Base-by-base conservation (phyloP, 2,113 vertebrate species). In the Sylvia atricapilla region DNA sequence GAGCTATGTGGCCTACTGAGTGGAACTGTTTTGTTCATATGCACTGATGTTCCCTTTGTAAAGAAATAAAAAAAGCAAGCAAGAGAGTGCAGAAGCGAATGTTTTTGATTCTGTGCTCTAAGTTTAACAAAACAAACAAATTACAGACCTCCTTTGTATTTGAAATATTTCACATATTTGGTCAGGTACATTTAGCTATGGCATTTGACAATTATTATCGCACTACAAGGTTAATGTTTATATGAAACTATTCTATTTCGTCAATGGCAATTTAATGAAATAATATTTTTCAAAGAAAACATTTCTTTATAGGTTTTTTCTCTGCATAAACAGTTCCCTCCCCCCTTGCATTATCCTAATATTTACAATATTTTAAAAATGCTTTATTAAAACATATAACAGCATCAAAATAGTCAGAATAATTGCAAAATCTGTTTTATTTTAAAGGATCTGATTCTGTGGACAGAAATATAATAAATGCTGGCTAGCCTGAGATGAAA, bases 1-100 rank as follows among this genome's bases (percentile, higher is more conserved):
- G 72, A 97, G 96, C 91, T 94, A 90, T 90, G 70, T 94, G 82
- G 62, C 93, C 80, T 95, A 86, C 94, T 93, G 82, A 96, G 93
- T 96, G 89, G 68, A 97, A 90, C 55, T 74, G 44, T 90, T 97
- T 94, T 96, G 85, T 96, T 98, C 96, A 84, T 72, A 94, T 72
- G 67, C 66, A 90, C 49, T 75, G 81, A 80, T 91, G 94, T 31
- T 79, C 49, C 56, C 44, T 94, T 89, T 93, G 72, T 58, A 91
- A 83, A 93, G 69, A 92, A 92, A 35, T 76, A 86, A 93, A 90
- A 94, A 87, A 66, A 52, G 8, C 28, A 91, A 88, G 92, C 75
- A 92, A 44, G 41, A 96, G 93, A 87, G 90, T 85, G 55, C 63
- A 94, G 70, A 94, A 90, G 56, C 74, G 30, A 70, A 86, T 80